A percentile compares a stretch with the other conserved stretches of the same genome.
Conservation (phyloP, 2,113 vertebrate genomes). For the Poeciliopsis turrubarensis region DNA sequence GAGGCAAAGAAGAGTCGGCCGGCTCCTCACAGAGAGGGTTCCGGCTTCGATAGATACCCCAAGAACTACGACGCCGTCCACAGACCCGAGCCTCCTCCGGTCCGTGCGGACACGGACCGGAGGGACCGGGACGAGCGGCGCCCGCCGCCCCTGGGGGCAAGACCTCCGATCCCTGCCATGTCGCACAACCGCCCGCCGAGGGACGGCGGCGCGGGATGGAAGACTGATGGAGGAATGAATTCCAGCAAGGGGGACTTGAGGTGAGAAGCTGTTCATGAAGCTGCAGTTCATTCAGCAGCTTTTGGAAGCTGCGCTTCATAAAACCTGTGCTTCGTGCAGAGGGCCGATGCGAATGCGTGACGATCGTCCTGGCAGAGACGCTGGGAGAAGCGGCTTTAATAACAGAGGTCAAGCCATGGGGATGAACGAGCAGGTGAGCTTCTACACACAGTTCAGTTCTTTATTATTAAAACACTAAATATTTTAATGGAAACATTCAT, state of each 20-base stretch:
- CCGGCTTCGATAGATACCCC: slow-evolving; percentile 89
- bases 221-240: slow-evolving; percentile 84
- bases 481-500: background rate
- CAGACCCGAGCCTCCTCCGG: slow-evolving; percentile 81
- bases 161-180: slow-evolving; percentile 79
- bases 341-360: slow-evolving; percentile 80
- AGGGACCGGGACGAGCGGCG: slow-evolving; percentile 91
- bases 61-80: slow-evolving; percentile 90
- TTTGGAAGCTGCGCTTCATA: background rate
- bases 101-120: slow-evolving; percentile 85
- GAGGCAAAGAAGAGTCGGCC: slow-evolving; percentile 91
- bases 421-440: slow-evolving; percentile 84
- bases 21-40: slow-evolving; percentile 84
- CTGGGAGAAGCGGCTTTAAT: slow-evolving; percentile 85
- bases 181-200: slow-evolving; percentile 86
- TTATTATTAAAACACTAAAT: background rate
- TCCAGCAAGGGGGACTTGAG: slow-evolving; percentile 89
- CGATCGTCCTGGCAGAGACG: slow-evolving; percentile 89
- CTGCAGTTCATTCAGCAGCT: background rate
- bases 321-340: slow-evolving; percentile 47
- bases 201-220: slow-evolving; percentile 88
- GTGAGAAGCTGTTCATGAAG: slow-evolving; percentile 65
- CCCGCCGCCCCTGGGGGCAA: slow-evolving; percentile 82
- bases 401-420: slow-evolving; percentile 84
- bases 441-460: background rate